Percentiles rank a stretch among this genome's conserved stretches.
Conservation (phyloP, 2,113 vertebrate genomes). For the Rynchops niger region DNA sequence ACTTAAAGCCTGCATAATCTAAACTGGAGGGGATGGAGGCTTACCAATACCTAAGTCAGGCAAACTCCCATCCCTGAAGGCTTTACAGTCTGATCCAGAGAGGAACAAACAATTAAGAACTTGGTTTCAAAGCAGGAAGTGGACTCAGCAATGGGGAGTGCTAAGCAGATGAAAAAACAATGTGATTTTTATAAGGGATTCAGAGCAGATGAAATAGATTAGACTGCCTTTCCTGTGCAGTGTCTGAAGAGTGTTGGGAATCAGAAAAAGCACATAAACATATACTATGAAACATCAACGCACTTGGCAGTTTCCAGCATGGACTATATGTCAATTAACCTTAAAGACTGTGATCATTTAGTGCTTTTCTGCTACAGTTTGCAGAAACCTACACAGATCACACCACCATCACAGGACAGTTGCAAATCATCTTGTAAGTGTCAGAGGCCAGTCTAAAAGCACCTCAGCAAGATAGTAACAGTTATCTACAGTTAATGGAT, state of each 20-base stretch:
- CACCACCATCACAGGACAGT: background rate
- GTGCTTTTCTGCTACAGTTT: background rate
- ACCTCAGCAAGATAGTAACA: background rate
- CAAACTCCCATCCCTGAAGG: conserved; percentile 34
- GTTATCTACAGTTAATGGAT: background rate
- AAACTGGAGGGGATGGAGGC: background rate
- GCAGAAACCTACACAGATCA: background rate
- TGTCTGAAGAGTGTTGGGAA: background rate
- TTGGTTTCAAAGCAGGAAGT: conserved; percentile 34
- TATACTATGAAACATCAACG: background rate
- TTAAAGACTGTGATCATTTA: background rate
- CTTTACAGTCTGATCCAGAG: conserved; percentile 9
- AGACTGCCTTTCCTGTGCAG: background rate
- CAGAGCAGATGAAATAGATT: background rate
- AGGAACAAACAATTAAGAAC: conserved; percentile 43
- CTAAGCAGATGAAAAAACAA: conserved; percentile 17
- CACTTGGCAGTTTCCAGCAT: background rate
- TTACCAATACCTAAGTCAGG: conserved; percentile 13
- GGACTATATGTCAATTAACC: background rate
- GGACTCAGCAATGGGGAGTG: background rate
- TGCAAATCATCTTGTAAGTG: background rate
- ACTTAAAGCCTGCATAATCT: background rate
- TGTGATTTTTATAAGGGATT: background rate
- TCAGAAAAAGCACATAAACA: background rate
- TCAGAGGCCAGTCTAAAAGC: background rate